phyloP scores from a whole-genome alignment of 2,888 invertebrate genomes.

The Ferdinandea cuprea region DNA sequence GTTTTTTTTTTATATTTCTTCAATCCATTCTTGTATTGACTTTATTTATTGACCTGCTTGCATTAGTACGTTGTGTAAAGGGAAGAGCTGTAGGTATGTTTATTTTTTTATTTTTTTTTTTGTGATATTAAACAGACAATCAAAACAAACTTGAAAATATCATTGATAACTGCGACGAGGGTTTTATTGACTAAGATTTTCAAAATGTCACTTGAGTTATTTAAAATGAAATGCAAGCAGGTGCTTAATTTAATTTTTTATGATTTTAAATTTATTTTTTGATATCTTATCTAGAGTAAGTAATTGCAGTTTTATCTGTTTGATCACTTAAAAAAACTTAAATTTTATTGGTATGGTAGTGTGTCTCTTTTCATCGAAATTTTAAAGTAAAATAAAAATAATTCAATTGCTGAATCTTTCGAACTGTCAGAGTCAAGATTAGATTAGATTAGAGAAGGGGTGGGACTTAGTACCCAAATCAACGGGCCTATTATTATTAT shows the following conservation, averaged over 20 bases:
- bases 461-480: no score
- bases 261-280: background rate
- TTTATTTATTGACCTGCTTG: background rate
- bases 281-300: conserved; percentile 21
- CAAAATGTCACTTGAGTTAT: background rate
- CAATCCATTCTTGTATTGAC: conserved; percentile 7
- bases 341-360: background rate
- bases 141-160: conserved; percentile 20
- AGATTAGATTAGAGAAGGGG: no score
- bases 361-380: no score
- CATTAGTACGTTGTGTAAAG: no score
- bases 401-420: no score
- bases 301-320: background rate
- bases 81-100: background rate
- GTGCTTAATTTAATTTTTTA: background rate
- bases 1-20: background rate
- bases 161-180: conserved; percentile 10
- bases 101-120: background rate
- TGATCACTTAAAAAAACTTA: background rate
- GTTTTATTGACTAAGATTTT: conserved; percentile 16
- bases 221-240: conserved; percentile 1
- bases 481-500: no score
- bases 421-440: no score
- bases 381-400: no score
- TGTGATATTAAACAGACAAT: conserved; percentile 10